Evolutionary conservation across 2,113 vertebrate genomes (phyloP).

Genomic region (Machaerirhynchus nigripectus): DNA sequence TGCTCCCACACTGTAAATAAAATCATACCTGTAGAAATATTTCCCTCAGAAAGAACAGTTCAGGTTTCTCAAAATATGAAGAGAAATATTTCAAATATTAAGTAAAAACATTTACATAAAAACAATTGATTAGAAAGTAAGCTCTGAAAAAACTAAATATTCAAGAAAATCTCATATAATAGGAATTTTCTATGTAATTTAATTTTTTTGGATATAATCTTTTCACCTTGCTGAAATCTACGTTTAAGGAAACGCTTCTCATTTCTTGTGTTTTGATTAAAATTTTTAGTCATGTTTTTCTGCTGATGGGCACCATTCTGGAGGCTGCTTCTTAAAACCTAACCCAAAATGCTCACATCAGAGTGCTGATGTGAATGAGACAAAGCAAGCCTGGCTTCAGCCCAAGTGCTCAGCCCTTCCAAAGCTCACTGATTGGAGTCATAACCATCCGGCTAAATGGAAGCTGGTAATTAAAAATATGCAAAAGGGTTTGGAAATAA

Average conservation of each 20-base stretch:
- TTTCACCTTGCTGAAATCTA: background rate
- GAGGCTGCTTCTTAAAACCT: background rate
- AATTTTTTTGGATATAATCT: accelerated
- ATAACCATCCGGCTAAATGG: constrained; percentile 30
- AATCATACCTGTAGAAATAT: background rate
- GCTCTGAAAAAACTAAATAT: background rate
- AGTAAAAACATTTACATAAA: background rate
- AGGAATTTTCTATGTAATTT: background rate
- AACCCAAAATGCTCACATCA: background rate
- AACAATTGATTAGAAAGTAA: background rate
- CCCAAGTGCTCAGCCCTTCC: constrained; percentile 48
- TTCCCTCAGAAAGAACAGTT: background rate
- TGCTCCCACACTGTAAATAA: background rate
- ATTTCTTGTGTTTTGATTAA: background rate
- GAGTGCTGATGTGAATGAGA: background rate
- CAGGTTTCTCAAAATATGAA: background rate
- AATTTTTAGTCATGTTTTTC: background rate
- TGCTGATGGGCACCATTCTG: background rate
- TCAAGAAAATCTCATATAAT: background rate
- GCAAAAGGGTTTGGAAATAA: constrained; percentile 57
- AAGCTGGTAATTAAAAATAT: constrained; percentile 67
- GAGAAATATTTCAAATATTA: background rate
- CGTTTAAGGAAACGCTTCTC: background rate
- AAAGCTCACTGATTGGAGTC: constrained; percentile 53
- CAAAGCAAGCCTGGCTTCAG: constrained; percentile 1